Base-by-base conservation (phyloP, 2,113 vertebrate species). In the Xenus cinereus region DNA sequence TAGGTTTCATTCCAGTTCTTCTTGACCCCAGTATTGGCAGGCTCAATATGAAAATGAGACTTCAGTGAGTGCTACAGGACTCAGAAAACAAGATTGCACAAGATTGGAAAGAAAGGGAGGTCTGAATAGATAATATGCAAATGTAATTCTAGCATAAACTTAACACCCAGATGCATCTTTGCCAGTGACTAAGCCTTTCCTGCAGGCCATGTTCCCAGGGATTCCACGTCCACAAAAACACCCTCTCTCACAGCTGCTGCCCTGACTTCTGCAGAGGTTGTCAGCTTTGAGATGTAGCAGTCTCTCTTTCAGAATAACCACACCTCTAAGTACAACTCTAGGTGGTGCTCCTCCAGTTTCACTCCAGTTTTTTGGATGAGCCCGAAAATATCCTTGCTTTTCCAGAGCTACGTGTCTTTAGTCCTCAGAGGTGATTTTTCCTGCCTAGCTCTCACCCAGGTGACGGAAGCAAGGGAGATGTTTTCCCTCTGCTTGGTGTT, bases 401-500 rank as follows among this genome's bases (percentile, higher is more conserved):
- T 92, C 54, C 73, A 39, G 66, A 88, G 43, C 50, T 66, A 27
- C 5, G 3, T 8, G 11, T 30, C 37, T 33, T 51, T 33, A 64
- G 39, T 54, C 39, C 68, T 68, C 30, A 41, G n/a, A 11, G 35
- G 13, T n/a, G 18, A 77, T 66, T 74, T 93, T n/a, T 87, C 12
- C 37, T 37, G 17, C 33, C 39, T 50, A 46, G 45, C 24, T 92
- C 2, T 1, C 23, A 80, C 33, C 21, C 19, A 27, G 33, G 17
- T 48, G 57, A 59, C 0, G 0, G 32, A 27, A 57, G 41, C 50
- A 74, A 41, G 37, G 17, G 19, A 66, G 12, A 33, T 37, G 22
- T 3, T 77, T 72, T 80, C 54, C 41, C 20, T 35, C 27, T 30
- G 10, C 41, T 78, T 74, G 9, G 13, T 59, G 37, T 84, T 78